Percentiles rank a stretch among this genome's conserved stretches.
These are phyloP conservation scores for Charina bottae DNA, from an alignment of 2,113 vertebrate species.

Conservation along the genomic window DNA sequence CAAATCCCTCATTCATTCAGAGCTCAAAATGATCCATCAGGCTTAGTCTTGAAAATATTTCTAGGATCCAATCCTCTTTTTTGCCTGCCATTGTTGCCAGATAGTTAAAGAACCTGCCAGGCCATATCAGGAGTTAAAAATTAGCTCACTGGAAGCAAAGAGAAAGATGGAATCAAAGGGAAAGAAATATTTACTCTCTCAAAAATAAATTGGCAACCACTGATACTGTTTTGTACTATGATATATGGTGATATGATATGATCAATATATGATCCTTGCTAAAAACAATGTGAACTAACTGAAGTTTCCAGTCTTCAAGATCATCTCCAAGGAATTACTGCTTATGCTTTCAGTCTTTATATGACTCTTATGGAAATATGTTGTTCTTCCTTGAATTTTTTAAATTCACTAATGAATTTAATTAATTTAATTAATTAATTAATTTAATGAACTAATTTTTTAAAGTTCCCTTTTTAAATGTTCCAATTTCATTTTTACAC, in stretches of 20 bases:
- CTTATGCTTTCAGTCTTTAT: background rate
- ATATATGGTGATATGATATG: background rate
- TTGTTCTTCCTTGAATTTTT: background rate
- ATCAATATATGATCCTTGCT: background rate
- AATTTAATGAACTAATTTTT: conserved; percentile 1
- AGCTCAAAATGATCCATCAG: background rate
- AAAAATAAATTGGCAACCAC: background rate
- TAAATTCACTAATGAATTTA: too few relatives aligned
- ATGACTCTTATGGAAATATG: background rate
- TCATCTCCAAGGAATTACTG: background rate
- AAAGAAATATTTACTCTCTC: background rate
- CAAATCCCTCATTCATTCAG: background rate
- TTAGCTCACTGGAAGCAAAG: background rate
- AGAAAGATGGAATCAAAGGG: background rate
- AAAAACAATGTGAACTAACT: background rate
- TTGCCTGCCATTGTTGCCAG: background rate
- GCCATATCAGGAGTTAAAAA: background rate
- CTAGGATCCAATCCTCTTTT: background rate
- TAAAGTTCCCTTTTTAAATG: background rate
- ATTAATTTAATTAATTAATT: too few relatives aligned
- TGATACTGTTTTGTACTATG: background rate
- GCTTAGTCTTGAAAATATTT: background rate
- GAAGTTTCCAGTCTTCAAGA: background rate
- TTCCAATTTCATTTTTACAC: background rate
- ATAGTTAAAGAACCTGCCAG: background rate